These are phyloP conservation scores for Rhinolophus ferrumequinum DNA, from an alignment of 2,113 vertebrate species.

Conservation along the genomic window DNA sequence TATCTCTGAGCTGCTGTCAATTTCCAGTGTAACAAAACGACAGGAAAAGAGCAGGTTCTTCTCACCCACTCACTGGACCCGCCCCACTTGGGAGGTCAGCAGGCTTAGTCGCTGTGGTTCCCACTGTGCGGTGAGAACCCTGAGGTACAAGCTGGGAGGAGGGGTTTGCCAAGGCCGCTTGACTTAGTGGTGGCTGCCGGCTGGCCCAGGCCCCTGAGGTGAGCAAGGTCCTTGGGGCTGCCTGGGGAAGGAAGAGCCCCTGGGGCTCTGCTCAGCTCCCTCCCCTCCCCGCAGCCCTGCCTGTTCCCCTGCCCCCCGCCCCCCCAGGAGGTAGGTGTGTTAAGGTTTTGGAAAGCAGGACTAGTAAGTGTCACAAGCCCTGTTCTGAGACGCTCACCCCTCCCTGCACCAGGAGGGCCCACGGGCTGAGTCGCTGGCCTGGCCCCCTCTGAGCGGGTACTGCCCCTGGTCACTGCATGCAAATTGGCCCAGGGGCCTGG, in stretches of 20 bases:
- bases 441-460: no score
- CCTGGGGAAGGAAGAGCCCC: background rate
- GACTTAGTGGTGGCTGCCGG: background rate
- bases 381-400: background rate
- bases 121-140: background rate
- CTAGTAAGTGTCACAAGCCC: background rate
- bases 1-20: background rate
- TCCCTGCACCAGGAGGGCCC: accelerated
- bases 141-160: background rate
- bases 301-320: background rate
- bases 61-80: accelerated
- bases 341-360: background rate
- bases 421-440: accelerated
- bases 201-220: no score
- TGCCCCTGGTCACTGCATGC: background rate
- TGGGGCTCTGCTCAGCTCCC: background rate
- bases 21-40: background rate
- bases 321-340: background rate
- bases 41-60: background rate
- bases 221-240: background rate
- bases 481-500: background rate
- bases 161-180: background rate
- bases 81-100: accelerated
- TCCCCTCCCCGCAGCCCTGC: no score
- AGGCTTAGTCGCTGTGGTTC: accelerated